Base-by-base conservation (phyloP, 2,888 invertebrate species). In the Eilema griseolum region DNA sequence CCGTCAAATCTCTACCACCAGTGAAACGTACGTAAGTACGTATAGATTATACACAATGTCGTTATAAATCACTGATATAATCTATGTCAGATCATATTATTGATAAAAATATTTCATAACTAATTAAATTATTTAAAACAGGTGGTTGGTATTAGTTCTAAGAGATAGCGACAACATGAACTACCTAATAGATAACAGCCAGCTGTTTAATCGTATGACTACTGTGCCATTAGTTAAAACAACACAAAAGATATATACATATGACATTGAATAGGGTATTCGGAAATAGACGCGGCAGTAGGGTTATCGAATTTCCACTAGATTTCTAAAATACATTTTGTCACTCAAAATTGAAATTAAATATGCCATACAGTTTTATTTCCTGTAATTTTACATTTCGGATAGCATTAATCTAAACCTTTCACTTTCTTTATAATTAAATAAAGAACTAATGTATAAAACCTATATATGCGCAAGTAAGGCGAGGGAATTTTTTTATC, bases 151-250 rank as follows among this genome's bases (percentile, higher is more conserved):
- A 61, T 61, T 31, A 61, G 20, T 61, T 33, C 2, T 33, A n/a
- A 60, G 20, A 61, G 61, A 61, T 31, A 61, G 61, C 33, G 61
- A 61, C 61, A n/a, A 31, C 41, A 31, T 31, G 28, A 46, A 56
- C 56, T 65, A 56, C 16, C 46, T 56, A 65, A 31, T 56, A 64
- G 46, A 46, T 41, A 56, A 31, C 28, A 26, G 46, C 28, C 61
- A 61, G 61, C 31, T 59, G 59, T 26, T 24, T 28, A 8, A 16
- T 20, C 26, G 8, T 28, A 26, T 26, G 12, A 26, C 59, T 14
- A 46, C 16, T 20, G 20, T 20, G 20, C 46, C 46, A 46, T 46
- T 46, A 46, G 46, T 52, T n/a, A n/a, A 52, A 52, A 52, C 52
- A 52, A 52, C 52, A n/a, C n/a, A 52, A 52, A 52, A 52, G 20